Evolutionary conservation across 2,797 vertebrate genomes (phyloP), one percentile per base, ranked within the genome.

Genomic region (Distichodus sexfasciatus): DNA sequence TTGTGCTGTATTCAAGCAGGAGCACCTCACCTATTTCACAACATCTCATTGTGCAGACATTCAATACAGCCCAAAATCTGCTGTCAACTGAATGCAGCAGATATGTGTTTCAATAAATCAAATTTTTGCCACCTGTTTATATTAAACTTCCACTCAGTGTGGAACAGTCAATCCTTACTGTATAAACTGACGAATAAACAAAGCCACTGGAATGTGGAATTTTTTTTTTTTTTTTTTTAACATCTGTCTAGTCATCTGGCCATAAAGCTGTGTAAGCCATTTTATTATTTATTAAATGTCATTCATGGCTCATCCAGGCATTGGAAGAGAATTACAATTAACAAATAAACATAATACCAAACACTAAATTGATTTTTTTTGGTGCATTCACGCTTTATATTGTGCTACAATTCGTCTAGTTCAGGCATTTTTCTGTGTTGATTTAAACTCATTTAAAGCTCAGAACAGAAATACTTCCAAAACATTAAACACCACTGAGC

Each of bases 401-500:
- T 57, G 14, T 46, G 51, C 3, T 31, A 35, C 35, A 55, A 55
- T 21, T 1, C 36, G 17, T 55, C 31, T 11, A 55, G 21, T 1
- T 1, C 7, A 6, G 14, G 43, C 26, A 7, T 46, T 48, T 40
- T 51, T 43, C 40, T 46, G 41, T 65, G 3, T 35, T 15, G 14
- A 48, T 33, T 36, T 33, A 41, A 57, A 11, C 19, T 24, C 1
- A 46, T n/a, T n/a, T 60, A 36, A n/a, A 24, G 35, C 19, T 55
- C 9, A 26, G 1, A 53, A 14, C 15, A 38, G 10, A 58, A 48
- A 28, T 15, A 48, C 40, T 48, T 38, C 31, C 29, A 14, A 41
- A 43, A 66, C 31, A 41, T 58, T 14, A 53, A 40, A 68, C 58
- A 48, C 59, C 65, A 54, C 14, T 66, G 36, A 69, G 50, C 44